Evolutionary conservation across 2,888 invertebrate genomes (phyloP), one percentile per base, ranked within the genome.

Genomic region (Caenorhabditis zanzibari): DNA sequence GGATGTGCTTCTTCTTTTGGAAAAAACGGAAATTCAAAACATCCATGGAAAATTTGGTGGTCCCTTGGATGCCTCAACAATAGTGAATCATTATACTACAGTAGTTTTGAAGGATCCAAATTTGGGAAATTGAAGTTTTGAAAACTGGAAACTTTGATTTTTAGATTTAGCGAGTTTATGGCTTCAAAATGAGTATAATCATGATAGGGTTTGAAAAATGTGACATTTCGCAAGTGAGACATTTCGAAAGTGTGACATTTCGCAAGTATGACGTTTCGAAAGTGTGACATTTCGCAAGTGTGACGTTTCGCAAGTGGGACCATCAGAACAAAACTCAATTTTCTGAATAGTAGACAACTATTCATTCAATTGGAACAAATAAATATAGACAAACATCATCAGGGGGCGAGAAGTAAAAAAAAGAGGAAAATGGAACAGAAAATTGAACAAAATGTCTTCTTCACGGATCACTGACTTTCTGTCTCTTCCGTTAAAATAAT

Each of bases 41-140:
- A 54, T 26, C 22, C 10, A n/a, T n/a, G 49, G 19, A 14, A 26
- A 16, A 5, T 54, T 26, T 14, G 24, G 14, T 54, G 54, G 54
- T 54, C 14, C 26, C 26, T 26, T 41, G 26, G 41, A 28, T 28
- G 38, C 2, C 56, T 44, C 58, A 58, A 71, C 71, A 71, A 71
- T 71, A 38, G 71, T 59, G 71, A 58, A 71, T 71, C 58, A 71
- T 71, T 71, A 71, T 38, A 2, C 9, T 16, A 2, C n/a, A 19
- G 2, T 47, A 9, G 12, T 47, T 47, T 5, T 5, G 19, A 9
- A 47, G 47, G 47, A 19, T 2, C 44, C 10, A 14, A 44, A 44
- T 0, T 44, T 44, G 5, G 14, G 49, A 6, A 6, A 22, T 49
- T 10, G n/a, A n/a, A 4, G 0, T 1, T 19, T 49, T 49, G n/a